Conservation (phyloP, 2,113 vertebrate species). For the Muntiacus muntjak region DNA sequence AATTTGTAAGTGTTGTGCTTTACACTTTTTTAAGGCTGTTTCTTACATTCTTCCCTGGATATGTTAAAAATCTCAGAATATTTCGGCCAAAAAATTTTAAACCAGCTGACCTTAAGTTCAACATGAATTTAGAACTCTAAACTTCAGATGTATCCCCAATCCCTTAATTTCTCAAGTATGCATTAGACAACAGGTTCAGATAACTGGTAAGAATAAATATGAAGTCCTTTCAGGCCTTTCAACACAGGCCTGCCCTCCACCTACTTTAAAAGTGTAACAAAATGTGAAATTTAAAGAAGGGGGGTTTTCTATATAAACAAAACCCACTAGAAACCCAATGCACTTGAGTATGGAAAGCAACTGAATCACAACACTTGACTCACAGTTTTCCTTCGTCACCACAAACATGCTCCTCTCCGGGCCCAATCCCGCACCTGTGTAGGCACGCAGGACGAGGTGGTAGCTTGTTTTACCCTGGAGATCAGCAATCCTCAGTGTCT, state of each 20-base stretch:
- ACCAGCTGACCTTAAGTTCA: neutral
- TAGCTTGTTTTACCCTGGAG: constrained; percentile 86
- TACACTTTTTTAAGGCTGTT: neutral
- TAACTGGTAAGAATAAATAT: neutral
- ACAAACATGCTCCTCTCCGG: constrained; percentile 80
- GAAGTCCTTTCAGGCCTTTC: neutral
- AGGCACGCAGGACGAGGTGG: constrained; percentile 80
- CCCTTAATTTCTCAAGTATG: neutral
- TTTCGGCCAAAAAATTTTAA: neutral
- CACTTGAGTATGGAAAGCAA: neutral
- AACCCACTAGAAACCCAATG: neutral
- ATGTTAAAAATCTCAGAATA: neutral
- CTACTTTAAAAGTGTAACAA: neutral
- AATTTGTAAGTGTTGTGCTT: neutral
- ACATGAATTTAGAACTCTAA: neutral
- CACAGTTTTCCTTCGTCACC: constrained; percentile 85
- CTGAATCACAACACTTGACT: constrained; percentile 46
- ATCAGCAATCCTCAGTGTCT: constrained; percentile 80
- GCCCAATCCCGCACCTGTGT: constrained; percentile 81
- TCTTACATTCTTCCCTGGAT: neutral
- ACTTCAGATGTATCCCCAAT: neutral
- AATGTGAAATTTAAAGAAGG: neutral
- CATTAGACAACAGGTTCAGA: neutral
- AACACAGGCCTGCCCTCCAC: neutral
- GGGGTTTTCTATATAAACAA: neutral